These are phyloP conservation scores for Hemistola chrysoprasaria DNA, from an alignment of 2,888 invertebrate species.

Conservation along the genomic window DNA sequence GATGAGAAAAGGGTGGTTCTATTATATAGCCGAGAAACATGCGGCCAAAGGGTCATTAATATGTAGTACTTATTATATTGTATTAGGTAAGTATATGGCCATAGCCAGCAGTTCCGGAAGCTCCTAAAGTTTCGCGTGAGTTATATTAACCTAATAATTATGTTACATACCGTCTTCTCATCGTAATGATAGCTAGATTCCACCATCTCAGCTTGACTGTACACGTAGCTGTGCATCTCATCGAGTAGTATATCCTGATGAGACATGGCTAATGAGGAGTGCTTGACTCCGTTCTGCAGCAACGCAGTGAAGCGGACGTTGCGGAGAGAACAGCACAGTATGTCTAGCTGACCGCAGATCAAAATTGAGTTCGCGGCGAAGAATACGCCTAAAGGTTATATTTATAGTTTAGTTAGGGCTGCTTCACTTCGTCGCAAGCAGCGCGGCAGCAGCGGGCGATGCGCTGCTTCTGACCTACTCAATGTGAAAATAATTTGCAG, in stretches of 20 bases:
- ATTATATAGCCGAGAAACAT: too few species aligned
- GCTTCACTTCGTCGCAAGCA: background rate
- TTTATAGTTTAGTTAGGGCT: background rate
- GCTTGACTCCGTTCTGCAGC: conserved; percentile 45
- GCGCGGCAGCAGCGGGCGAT: too few species aligned
- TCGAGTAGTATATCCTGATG: conserved; percentile 43
- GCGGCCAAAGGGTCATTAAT: too few species aligned
- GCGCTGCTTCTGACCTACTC: too few species aligned
- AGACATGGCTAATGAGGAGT: conserved; percentile 35
- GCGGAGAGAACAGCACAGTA: conserved; percentile 65
- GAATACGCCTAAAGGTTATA: conserved; percentile 55
- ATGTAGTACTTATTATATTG: too few species aligned
- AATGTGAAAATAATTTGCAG: too few species aligned
- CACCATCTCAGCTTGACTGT: conserved; percentile 48
- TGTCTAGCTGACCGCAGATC: conserved; percentile 69
- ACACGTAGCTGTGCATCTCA: conserved; percentile 57
- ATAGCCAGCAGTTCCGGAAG: too few species aligned
- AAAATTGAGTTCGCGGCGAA: conserved; percentile 66
- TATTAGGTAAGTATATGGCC: too few species aligned
- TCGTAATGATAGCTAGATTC: conserved; percentile 61
- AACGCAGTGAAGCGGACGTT: conserved; percentile 64
- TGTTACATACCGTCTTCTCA: conserved; percentile 44
- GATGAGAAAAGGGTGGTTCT: too few species aligned
- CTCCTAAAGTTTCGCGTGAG: too few species aligned
- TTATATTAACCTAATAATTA: too few species aligned